phyloP scores from a whole-genome alignment of 1,140 invertebrate genomes.

The Elysia chlorotica region DNA sequence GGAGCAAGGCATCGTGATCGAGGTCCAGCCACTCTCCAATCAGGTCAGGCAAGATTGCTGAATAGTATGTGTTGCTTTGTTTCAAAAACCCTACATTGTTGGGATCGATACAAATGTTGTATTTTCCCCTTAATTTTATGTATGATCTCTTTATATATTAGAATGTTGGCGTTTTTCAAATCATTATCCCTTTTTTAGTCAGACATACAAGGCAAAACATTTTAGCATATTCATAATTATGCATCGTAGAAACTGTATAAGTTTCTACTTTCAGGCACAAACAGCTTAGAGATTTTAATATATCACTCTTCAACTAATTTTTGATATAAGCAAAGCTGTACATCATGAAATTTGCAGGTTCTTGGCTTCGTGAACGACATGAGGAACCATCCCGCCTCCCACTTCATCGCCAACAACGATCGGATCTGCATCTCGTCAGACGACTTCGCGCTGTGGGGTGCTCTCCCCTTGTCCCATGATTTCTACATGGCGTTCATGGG shows the following conservation, averaged over 20 bases:
- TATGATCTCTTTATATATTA: too few species aligned
- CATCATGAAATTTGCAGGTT: slow-evolving; percentile 68
- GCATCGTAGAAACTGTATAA: neutral
- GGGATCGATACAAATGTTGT: too few species aligned
- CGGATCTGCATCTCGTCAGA: slow-evolving; percentile 73
- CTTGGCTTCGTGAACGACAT: slow-evolving; percentile 75
- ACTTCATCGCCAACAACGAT: slow-evolving; percentile 68
- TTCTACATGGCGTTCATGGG: slow-evolving; percentile 81
- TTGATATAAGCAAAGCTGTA: neutral
- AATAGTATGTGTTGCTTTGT: neutral
- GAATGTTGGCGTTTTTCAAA: neutral
- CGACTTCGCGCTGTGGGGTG: slow-evolving; percentile 80
- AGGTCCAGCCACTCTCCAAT: slow-evolving; percentile 77
- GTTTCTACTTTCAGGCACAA: neutral
- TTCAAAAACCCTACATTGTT: neutral
- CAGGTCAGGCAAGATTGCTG: slow-evolving; percentile 50
- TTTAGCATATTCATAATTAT: neutral
- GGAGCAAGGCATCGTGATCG: slow-evolving; percentile 72
- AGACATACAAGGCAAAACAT: neutral
- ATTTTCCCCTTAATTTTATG: too few species aligned
- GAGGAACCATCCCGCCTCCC: slow-evolving; percentile 77
- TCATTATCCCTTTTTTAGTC: too few species aligned
- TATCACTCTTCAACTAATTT: neutral
- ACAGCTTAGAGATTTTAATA: neutral
- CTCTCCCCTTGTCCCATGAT: slow-evolving; percentile 75